phyloP scores from a whole-genome alignment of 1,140 invertebrate genomes.

The Aricia agestis region DNA sequence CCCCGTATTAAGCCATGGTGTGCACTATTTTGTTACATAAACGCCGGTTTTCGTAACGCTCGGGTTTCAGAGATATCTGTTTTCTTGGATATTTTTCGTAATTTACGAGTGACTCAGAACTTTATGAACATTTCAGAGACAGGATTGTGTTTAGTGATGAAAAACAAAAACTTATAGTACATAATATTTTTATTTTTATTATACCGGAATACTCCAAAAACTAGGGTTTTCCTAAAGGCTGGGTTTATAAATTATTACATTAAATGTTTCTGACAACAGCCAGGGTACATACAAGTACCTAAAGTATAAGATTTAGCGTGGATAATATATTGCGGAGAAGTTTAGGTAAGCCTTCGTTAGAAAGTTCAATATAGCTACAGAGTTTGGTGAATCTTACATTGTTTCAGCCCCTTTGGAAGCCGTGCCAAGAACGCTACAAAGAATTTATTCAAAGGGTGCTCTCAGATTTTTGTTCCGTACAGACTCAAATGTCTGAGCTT shows the following conservation, averaged over 20 bases:
- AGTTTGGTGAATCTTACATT: conserved; percentile 24
- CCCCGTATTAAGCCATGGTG: background rate
- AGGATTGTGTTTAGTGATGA: no score
- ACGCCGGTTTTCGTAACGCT: background rate
- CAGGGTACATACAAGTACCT: background rate
- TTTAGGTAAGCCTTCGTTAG: conserved; percentile 20
- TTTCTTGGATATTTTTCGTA: background rate
- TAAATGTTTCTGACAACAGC: background rate
- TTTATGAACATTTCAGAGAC: background rate
- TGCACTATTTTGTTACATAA: background rate
- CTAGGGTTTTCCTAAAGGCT: no score
- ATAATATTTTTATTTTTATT: no score
- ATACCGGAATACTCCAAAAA: no score
- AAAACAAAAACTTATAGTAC: no score
- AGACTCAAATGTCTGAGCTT: conserved; percentile 8
- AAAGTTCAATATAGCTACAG: conserved; percentile 20
- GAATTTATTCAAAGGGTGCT: conserved; percentile 27
- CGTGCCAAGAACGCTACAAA: conserved; percentile 26
- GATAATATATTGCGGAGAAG: background rate
- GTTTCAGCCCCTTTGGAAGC: conserved; percentile 30
- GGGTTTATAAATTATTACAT: no score
- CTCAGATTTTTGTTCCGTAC: conserved; percentile 8
- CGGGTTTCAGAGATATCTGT: background rate
- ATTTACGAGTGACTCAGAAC: background rate
- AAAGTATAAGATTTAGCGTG: background rate